Conservation (phyloP, 2,113 vertebrate species). For the Porphyrio hochstetteri region DNA sequence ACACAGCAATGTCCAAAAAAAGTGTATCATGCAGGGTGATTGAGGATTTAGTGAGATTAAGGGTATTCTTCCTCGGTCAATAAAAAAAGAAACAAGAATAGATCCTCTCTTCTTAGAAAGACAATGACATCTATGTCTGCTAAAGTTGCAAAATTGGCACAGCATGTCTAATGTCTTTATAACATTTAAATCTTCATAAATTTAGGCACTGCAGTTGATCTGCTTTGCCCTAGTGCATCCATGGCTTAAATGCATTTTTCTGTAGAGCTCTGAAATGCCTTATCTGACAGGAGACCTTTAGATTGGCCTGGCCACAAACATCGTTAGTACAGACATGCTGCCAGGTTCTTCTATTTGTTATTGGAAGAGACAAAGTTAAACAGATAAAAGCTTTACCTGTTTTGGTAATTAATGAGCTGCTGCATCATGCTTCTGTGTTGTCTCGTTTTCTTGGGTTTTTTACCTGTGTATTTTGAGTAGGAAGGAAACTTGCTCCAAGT, state of each 20-base stretch:
- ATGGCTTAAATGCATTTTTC: not conserved
- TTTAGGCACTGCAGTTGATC: not conserved
- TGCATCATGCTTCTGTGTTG: not conserved
- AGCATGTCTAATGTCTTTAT: not conserved
- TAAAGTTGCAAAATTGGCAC: conserved; percentile 32
- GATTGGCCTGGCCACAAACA: not conserved
- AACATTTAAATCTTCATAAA: not conserved
- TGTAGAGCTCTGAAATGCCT: not conserved
- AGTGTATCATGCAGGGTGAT: not conserved
- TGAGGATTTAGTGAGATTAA: conserved; percentile 67
- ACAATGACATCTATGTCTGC: conserved; percentile 46
- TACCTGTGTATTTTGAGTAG: not conserved
- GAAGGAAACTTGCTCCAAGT: not conserved
- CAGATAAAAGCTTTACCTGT: not conserved
- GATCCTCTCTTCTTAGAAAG: conserved; percentile 69
- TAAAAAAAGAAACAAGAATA: conserved; percentile 41
- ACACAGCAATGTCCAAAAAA: conserved; percentile 3
- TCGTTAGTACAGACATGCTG: not conserved
- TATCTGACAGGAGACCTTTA: not conserved
- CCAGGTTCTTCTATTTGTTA: not conserved
- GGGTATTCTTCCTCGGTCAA: conserved; percentile 51
- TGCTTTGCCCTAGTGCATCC: not conserved
- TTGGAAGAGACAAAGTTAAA: not conserved
- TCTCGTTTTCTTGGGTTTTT: not conserved
- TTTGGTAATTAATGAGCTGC: not conserved